A percentile compares a stretch with the other conserved stretches of the same genome.
Evolutionary conservation across 2,888 invertebrate species (phyloP).

Genomic region (Volucella inanis): DNA sequence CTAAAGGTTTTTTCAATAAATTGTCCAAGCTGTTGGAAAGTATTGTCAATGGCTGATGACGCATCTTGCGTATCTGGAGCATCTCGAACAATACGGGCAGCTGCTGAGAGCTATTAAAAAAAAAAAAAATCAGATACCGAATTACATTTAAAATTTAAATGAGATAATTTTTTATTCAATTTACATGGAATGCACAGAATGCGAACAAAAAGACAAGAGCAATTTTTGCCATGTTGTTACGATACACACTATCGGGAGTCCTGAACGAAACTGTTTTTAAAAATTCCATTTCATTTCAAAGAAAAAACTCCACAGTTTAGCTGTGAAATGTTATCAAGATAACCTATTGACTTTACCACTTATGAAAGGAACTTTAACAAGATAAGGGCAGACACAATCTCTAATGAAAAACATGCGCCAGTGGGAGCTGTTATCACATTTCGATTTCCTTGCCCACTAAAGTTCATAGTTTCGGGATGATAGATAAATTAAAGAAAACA

Average conservation of each 20-base stretch:
- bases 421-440: constrained; percentile 15
- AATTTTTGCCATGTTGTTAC: constrained; percentile 50
- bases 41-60: constrained; percentile 38
- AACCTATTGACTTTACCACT: constrained; percentile 40
- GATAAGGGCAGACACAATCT: constrained; percentile 26
- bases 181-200: constrained; percentile 56
- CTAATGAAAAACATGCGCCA: background rate
- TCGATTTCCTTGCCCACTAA: background rate
- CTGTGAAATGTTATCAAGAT: constrained; percentile 19
- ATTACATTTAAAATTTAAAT: background rate
- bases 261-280: constrained; percentile 35
- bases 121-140: background rate
- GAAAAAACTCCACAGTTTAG: constrained; percentile 11
- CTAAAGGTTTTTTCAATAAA: constrained; percentile 50
- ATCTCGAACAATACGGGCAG: constrained; percentile 43
- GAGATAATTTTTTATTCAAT: background rate
- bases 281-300: constrained; percentile 11
- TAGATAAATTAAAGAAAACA: background rate
- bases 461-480: background rate
- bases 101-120: constrained; percentile 46
- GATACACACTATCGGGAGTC: constrained; percentile 31
- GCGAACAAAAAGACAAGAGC: constrained; percentile 51
- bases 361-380: constrained; percentile 7
- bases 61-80: background rate
- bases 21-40: constrained; percentile 20